These are phyloP conservation scores for Halcyon chelicuti DNA, from an alignment of 2,797 vertebrate species.

Conservation along the genomic window DNA sequence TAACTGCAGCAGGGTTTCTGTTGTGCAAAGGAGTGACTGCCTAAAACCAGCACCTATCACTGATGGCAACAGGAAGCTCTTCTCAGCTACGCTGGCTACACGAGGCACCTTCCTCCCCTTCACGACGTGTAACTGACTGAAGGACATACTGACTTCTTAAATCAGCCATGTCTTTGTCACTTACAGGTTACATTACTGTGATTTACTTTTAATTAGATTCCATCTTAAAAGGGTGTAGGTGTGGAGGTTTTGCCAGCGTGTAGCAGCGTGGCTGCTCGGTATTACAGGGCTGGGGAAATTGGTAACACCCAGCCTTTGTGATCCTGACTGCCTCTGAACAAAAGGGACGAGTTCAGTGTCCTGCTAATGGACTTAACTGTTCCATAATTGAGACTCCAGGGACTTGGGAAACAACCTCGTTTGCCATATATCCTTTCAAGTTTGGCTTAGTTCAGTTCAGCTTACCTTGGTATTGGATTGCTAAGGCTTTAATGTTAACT, in stretches of 20 bases:
- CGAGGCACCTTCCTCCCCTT: background rate
- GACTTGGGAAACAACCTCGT: background rate
- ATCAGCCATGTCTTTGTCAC: background rate
- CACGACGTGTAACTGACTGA: accelerated
- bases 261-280: background rate
- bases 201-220: background rate
- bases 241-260: background rate
- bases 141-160: background rate
- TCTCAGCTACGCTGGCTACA: background rate
- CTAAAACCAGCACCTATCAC: background rate
- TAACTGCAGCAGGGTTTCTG: background rate
- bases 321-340: background rate
- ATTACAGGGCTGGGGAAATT: background rate
- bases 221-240: background rate
- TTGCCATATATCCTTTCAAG: background rate
- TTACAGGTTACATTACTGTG: background rate
- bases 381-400: background rate
- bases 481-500: background rate
- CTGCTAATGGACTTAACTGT: background rate
- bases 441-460: background rate
- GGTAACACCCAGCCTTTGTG: background rate
- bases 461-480: background rate
- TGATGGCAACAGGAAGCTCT: background rate
- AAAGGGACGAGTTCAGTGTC: background rate
- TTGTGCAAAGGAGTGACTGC: background rate